Evolutionary conservation across 2,113 vertebrate species (phyloP), one percentile per base, ranked within the genome.

Genomic region (Apodemus speciosus): DNA sequence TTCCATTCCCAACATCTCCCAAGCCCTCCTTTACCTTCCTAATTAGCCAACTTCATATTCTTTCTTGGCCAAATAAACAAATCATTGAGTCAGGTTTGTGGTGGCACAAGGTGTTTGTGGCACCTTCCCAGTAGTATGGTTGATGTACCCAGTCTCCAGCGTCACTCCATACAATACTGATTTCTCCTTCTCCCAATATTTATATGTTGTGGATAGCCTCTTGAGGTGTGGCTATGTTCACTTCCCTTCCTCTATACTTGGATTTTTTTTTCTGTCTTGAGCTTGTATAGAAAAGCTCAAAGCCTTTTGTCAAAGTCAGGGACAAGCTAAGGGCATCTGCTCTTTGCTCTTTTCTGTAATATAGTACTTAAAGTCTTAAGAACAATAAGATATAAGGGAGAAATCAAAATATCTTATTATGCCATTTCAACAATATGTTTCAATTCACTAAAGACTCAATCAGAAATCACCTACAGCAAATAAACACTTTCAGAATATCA

Each of bases 341-440:
- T 84, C 58, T 27, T 81, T 32, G 25, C 15, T 64, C 9, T 84
- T 40, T 46, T 64, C 9, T 46, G 32, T 58, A 84, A 20, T 84
- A 46, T 20, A 46, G 58, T 62, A 32, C 27, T 32, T 62, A 64
- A 84, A 46, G 58, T 30, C 80, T 84, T 64, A 84, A 32, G 58
- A 84, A 32, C 4, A 84, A 11, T 32, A 46, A 46, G 27, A 46
- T 43, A 43, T 11, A 64, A 46, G 35, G 40, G 80, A 60, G 23
- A 83, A 83, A 38, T 83, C 23, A 83, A 83, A 83, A 62, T 62
- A 83, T n/a, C n/a, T 43, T 62, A 83, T 83, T 83, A 60, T 58
- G 27, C 25, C 62, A 43, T 62, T 62, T 60, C 38, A 62, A 38
- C 27, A 83, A 30, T 62, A 81, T 60, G n/a, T 30, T 81, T 60